Base-by-base conservation (phyloP, 2,797 vertebrate species). In the Taeniopygia guttata region DNA sequence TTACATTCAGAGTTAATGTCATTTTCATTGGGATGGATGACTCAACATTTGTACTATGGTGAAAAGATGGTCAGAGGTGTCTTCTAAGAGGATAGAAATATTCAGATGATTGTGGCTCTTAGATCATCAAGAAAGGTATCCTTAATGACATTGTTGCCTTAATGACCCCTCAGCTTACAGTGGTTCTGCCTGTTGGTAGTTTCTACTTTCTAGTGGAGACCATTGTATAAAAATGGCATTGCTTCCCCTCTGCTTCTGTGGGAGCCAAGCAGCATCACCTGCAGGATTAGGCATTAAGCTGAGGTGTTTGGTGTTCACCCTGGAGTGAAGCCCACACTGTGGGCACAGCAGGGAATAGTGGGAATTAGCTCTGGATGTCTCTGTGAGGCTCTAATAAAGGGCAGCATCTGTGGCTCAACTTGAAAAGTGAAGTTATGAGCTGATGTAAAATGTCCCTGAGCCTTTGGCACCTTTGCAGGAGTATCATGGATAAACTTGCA, bases 351-450 rank as follows among this genome's bases (percentile, higher is more conserved):
- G 30, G 30, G 7, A 77, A 5, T 3, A 7, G 21, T 40, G 27
- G 18, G 17, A 79, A 11, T 54, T 12, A 0, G 12, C 11, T 84
- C 77, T 58, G 55, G 29, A 3, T 69, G 27, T 56, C 29, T 60
- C n/a, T 74, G 9, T 48, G 54, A 40, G 45, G 32, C 54, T 75
- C 30, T 80, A 12, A 11, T 45, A 12, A 81, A 89, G 51, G 16
- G 34, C 40, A 76, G 34, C 26, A 29, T 45, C 32, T 42, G 1
- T 70, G 64, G 60, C 23, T 45, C 56, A 32, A 4, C 36, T 87
- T 51, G 17, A 79, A 16, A 58, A 32, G 22, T 27, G 6, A 30
- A 32, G 42, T 68, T 18, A 13, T 27, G 7, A 0, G 0, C 19
- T 75, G 6, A 17, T 49, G n/a, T 40, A 85, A 63, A 88, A 55